Evolutionary conservation across 2,113 vertebrate species (phyloP).

Genomic region (Saguinus imperator): DNA sequence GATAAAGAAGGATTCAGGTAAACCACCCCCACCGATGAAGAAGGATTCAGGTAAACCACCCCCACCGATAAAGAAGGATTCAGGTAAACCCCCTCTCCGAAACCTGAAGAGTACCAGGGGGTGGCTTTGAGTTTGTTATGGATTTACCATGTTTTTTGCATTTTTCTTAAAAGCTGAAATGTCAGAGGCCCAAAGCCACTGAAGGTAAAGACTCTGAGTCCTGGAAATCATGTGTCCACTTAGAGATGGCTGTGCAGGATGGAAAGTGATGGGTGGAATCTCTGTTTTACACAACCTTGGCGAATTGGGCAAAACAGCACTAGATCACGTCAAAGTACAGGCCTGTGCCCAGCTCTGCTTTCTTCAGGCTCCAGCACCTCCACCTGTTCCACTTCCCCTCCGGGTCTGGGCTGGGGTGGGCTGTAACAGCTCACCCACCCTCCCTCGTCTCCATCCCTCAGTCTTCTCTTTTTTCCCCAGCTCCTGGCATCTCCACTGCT

Average conservation of each 20-base stretch:
- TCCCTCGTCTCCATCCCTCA: fast-evolving
- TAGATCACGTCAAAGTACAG: background rate
- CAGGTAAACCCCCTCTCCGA: constrained; percentile 84
- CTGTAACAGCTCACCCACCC: fast-evolving
- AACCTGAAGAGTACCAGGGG: fast-evolving
- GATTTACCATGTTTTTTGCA: background rate
- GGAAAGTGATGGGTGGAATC: background rate
- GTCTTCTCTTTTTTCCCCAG: background rate
- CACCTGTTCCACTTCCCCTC: background rate
- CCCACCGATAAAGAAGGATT: constrained; percentile 84
- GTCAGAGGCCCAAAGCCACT: background rate
- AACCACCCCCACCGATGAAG: constrained; percentile 66
- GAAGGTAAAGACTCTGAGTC: background rate
- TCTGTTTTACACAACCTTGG: background rate
- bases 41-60: constrained; percentile 90
- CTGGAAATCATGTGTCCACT: background rate
- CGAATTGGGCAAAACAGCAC: background rate
- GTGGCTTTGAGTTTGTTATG: fast-evolving
- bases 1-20: constrained; percentile 92
- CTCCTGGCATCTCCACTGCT: background rate
- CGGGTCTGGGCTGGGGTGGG: background rate
- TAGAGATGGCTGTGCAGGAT: background rate
- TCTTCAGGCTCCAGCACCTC: background rate
- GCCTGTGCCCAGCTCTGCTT: no score
- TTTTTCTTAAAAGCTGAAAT: background rate